Evolutionary conservation across 2,888 invertebrate species (phyloP).

Genomic region (Plagodis pulveraria): DNA sequence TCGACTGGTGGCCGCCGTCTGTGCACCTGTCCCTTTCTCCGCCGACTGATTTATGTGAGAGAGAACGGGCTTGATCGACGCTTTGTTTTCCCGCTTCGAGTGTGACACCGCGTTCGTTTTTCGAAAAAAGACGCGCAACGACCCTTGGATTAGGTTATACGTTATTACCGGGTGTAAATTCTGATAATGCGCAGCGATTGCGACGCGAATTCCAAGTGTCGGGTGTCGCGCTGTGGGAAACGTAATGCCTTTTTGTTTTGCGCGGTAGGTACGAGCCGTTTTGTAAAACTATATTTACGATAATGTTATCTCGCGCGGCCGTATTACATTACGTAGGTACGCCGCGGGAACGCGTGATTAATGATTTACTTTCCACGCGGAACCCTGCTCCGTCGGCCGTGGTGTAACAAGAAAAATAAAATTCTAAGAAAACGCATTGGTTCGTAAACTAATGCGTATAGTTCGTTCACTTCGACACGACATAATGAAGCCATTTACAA

Average conservation of each 20-base stretch:
- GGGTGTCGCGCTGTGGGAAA: constrained; percentile 69
- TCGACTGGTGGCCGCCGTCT: constrained; percentile 77
- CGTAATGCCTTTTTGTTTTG: constrained; percentile 60
- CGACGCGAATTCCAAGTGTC: constrained; percentile 68
- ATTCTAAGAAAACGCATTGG: constrained; percentile 53
- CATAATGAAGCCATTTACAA: constrained; percentile 70
- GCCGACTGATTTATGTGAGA: constrained; percentile 83
- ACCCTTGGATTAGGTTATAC: constrained; percentile 42
- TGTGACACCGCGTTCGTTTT: constrained; percentile 62
- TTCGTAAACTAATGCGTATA: constrained; percentile 37
- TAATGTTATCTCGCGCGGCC: constrained; percentile 71
- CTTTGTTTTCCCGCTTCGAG: constrained; percentile 78
- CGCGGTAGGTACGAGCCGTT: constrained; percentile 71
- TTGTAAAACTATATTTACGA: constrained; percentile 81
- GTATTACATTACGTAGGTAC: constrained; percentile 72
- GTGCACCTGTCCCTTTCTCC: constrained; percentile 82
- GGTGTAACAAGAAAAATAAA: constrained; percentile 44
- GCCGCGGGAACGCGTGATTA: constrained; percentile 64
- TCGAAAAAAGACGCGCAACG: constrained; percentile 64
- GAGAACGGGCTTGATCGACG: constrained; percentile 83
- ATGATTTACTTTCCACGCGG: constrained; percentile 64
- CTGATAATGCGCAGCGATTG: constrained; percentile 76
- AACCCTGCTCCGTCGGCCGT: constrained; percentile 47
- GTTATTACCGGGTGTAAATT: constrained; percentile 61
- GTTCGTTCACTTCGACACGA: constrained; percentile 43